Evolutionary conservation across 2,797 vertebrate species (phyloP).

Genomic region (Anguilla anguilla): DNA sequence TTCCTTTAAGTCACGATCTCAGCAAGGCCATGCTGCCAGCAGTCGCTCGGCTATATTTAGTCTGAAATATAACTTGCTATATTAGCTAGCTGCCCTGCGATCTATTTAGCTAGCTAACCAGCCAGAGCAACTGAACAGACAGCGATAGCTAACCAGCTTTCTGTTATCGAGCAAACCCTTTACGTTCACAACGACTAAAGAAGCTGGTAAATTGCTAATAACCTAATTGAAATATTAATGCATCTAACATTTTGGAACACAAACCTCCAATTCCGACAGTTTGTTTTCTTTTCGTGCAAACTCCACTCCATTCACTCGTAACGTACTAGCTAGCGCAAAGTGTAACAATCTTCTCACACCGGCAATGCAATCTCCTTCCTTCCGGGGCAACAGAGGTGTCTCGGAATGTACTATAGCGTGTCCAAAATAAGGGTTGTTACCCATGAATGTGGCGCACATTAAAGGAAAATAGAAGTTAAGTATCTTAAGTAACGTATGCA

Average conservation of each 20-base stretch:
- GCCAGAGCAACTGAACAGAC: not conserved
- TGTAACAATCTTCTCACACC: slow-evolving; percentile 44
- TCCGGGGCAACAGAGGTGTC: slow-evolving; percentile 46
- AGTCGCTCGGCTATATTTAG: not conserved
- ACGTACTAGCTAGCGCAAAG: not conserved
- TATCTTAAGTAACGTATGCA: not conserved
- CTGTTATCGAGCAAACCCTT: not conserved
- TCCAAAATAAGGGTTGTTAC: not conserved
- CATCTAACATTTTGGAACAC: not conserved
- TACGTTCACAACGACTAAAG: not conserved
- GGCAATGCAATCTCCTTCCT: slow-evolving; percentile 31
- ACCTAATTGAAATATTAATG: not conserved
- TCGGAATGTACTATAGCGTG: slow-evolving; percentile 8
- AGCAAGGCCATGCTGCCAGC: not conserved
- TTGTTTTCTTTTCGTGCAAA: slow-evolving; percentile 25
- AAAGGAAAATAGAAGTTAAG: not conserved
- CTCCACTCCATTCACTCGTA: slow-evolving; percentile 25
- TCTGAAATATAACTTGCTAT: slow-evolving; percentile 9
- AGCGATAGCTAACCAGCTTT: not conserved
- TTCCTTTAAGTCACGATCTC: not conserved
- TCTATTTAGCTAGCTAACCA: slow-evolving; percentile 17
- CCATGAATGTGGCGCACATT: not conserved
- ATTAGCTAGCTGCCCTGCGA: not conserved
- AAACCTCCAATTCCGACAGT: slow-evolving; percentile 35
- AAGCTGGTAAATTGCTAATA: not conserved